Percentiles rank a stretch among this genome's conserved stretches.
Conservation (phyloP, 2,888 invertebrate genomes). For the Mythimna albipuncta region DNA sequence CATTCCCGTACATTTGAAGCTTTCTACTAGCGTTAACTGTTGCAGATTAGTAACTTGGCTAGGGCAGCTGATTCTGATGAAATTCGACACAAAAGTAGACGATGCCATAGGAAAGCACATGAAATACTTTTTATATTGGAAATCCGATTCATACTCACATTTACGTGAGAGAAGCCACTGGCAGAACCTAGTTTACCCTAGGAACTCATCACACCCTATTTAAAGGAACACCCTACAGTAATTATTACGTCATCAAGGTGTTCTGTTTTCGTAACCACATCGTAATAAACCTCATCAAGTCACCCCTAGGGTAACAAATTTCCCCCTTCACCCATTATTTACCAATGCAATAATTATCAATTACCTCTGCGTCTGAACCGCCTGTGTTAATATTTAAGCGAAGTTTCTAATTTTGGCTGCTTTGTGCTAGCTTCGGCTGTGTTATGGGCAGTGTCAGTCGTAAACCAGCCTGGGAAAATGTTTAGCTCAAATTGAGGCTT, state of each 20-base stretch:
- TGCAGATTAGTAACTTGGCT: no score
- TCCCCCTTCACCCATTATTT: constrained; percentile 35
- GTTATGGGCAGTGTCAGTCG: constrained; percentile 33
- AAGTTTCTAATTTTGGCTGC: constrained; percentile 33
- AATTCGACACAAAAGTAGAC: no score
- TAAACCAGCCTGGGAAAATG: constrained; percentile 24
- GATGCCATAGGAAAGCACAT: no score
- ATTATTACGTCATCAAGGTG: constrained; percentile 28
- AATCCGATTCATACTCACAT: no score
- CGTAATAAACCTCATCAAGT: constrained; percentile 37
- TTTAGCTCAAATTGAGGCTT: constrained; percentile 12
- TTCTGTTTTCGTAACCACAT: background rate
- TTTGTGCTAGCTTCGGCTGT: constrained; percentile 27
- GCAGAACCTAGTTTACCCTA: background rate
- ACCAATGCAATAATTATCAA: constrained; percentile 57
- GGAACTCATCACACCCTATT: no score
- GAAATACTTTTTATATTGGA: no score
- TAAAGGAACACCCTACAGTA: background rate
- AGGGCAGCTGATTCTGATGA: no score
- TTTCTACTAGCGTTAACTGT: no score
- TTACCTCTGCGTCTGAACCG: constrained; percentile 34
- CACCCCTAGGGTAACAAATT: constrained; percentile 21
- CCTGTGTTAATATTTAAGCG: constrained; percentile 54
- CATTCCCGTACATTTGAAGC: no score
- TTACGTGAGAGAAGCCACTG: no score